Base-by-base conservation (phyloP, 2,888 invertebrate genomes). In the Netelia inedita region DNA sequence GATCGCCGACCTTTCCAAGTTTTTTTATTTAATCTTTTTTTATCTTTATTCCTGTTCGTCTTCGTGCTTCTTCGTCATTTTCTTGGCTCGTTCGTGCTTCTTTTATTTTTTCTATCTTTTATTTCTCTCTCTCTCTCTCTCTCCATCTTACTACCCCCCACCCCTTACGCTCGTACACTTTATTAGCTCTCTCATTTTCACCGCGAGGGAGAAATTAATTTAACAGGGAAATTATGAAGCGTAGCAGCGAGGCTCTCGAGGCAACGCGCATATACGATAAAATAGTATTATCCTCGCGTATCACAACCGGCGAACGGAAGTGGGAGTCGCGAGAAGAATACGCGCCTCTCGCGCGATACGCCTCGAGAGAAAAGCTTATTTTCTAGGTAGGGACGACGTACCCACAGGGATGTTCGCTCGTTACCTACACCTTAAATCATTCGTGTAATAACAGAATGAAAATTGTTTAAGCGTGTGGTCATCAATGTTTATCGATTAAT, bases 1-100 rank as follows among this genome's bases (percentile, higher is more conserved):
- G 79, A 87, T 82, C 85, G 57, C 59, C 74, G 82, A 85, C 69
- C 81, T 59, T 83, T 83, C 55, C 71, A 21, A 73, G 55, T 72
- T 74, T 65, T 57, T 65, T 69, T 53, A n/a, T n/a, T 46, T 73
- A 61, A 14, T 46, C 63, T 55, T 72, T 63, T 75, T 46, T 55
- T 61, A 79, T 50, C 50, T 50, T 53, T 66, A 11, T 46, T 21
- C 11, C 23, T 16, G 43, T 65, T 82, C 57, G 41, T 59, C 19
- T 21, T 16, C 53, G 23, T 53, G 50, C 23, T 43, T 71, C n/a
- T 59, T 43, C 57, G 28, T 78, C 50, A 46, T 78, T 61, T 61
- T 50, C 2, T 53, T 23, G 55, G 1, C 66, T 21, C 66, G 3
- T 41, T 19, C 23, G 28, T 41, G 28, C n/a, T 55, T 65, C 23